phyloP scores from a whole-genome alignment of 2,797 vertebrate genomes.

The Clarias laeviceps region DNA sequence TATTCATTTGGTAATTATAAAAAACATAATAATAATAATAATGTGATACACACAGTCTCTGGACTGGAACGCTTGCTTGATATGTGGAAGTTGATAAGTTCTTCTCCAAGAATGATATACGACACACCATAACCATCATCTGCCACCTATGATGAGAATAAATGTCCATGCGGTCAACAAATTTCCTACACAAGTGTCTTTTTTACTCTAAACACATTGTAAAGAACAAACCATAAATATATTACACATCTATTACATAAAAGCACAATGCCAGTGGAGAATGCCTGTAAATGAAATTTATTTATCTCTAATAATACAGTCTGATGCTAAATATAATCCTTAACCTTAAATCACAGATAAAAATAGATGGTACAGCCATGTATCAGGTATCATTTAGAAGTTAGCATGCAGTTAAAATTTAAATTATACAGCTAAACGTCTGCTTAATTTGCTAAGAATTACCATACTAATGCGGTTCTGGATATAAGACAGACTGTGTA shows the following conservation, averaged over 20 bases:
- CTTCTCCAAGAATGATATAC: constrained; percentile 89
- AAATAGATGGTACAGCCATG: background rate
- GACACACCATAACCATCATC: constrained; percentile 97
- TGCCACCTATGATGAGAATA: constrained; percentile 80
- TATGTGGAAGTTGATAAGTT: constrained; percentile 91
- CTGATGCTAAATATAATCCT: background rate
- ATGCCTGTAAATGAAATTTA: background rate
- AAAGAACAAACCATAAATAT: background rate
- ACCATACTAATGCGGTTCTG: background rate
- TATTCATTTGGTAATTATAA: background rate
- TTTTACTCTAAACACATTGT: background rate
- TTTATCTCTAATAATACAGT: background rate
- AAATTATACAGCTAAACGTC: background rate
- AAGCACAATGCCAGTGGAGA: too few relatives aligned
- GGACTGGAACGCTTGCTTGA: constrained; percentile 93
- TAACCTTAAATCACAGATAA: background rate
- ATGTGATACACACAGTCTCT: constrained; percentile 83
- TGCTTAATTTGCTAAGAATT: background rate
- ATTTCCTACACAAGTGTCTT: background rate
- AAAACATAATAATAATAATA: background rate
- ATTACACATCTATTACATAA: background rate
- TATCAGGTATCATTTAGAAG: background rate
- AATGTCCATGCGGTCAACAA: background rate
- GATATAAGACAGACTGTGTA: background rate
- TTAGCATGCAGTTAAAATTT: background rate